Base-by-base conservation (phyloP, 2,888 invertebrate genomes). In the Pseudoips prasinana region DNA sequence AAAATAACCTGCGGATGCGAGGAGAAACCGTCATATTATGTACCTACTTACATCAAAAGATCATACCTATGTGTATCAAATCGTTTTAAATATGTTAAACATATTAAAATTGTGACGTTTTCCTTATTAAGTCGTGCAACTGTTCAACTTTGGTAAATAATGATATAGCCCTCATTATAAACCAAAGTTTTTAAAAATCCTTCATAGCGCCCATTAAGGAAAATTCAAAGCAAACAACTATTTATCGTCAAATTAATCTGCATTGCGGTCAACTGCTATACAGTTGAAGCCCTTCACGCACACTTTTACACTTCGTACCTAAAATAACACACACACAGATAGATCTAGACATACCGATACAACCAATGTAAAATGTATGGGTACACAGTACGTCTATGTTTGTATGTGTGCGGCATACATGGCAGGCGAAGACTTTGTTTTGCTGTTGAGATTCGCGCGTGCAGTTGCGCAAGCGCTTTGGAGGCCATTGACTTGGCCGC, bases 381-480 rank as follows among this genome's bases (percentile, higher is more conserved):
- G 64, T 58, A 73, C 76, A 64, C 46, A 53, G 20, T 14, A 20
- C 3, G 7, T 3, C 4, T 20, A 7, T n/a, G 20, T 20, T 20
- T 5, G 6, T 18, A 7, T 20, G 20, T 20, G 20, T 20, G 20
- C 7, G 20, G 7, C 51, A 37, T 29, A 30, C 49, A 54, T 44
- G 50, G 46, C 5, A 10, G 22, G 17, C 48, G 54, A 70, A 73
- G 76, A 82, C 73, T 82, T 83, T 85, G 85, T 87, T 87, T 87
- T 83, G 86, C 81, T 68, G 83, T 82, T 72, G 82, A 88, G 88
- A 88, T 88, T 88, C 86, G 88, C 85, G 85, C 79, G 85, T 78
- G 81, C 67, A 64, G 79, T 87, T 87, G 87, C 86, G 88, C 87
- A 87, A 87, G 82, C 80, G 75, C 71, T 55, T 63, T 77, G 80